Evolutionary conservation across 2,888 invertebrate genomes (phyloP), one percentile per base, ranked within the genome.

Genomic region (Scotopteryx bipunctaria): DNA sequence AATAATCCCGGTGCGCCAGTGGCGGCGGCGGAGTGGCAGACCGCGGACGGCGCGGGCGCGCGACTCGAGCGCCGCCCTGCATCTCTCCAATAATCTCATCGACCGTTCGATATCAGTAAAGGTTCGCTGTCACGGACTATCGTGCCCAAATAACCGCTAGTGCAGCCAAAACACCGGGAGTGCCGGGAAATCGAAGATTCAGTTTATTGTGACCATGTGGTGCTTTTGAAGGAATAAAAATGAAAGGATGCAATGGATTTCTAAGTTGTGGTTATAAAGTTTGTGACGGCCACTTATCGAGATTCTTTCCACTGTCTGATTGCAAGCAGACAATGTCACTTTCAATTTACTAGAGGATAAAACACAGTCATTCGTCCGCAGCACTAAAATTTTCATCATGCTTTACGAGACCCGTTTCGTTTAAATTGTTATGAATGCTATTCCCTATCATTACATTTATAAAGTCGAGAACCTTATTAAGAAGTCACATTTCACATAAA

Each of bases 31-130:
- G 77, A 79, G 86, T 76, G 86, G 82, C 76, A 76, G 78, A 81
- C 87, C 88, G 88, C 90, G 88, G 87, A 87, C 88, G 84, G 83
- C 88, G 90, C 91, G 91, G 91, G 89, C 91, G 91, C 91, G 86
- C 86, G 76, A 72, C 66, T 76, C 74, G 75, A 71, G 71, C 76
- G 72, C 75, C 81, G 76, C 70, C 78, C 72, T 73, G 79, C 76
- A 63, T 78, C 75, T 84, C 83, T 83, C 78, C 82, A 79, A n/a
- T n/a, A 11, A 81, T 79, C 53, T 37, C 33, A 55, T 49, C 38
- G 17, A 56, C 48, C 51, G 46, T 32, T 41, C 44, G 25, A 36
- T 54, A 35, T 40, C 31, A 23, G 29, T 53, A 35, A 48, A 56
- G 59, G 55, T 50, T 49, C 44, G 41, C 52, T 57, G 58, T 62